phyloP scores from a whole-genome alignment of 2,113 vertebrate genomes.

The Parotia lawesii region DNA sequence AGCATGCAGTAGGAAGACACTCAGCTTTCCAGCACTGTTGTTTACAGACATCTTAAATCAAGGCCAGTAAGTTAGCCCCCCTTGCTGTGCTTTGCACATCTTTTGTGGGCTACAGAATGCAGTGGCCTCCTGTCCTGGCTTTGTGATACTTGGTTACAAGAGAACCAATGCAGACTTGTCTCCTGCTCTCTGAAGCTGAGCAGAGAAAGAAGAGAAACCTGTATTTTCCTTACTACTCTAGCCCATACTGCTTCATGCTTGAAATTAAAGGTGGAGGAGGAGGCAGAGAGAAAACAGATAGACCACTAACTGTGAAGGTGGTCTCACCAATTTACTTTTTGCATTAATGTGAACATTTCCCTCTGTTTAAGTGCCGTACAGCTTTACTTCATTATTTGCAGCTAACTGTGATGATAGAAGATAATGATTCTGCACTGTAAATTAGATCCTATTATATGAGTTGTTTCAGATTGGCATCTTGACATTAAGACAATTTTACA shows the following conservation, averaged over 20 bases:
- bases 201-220: neutral
- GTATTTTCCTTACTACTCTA: neutral
- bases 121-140: neutral
- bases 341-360: neutral
- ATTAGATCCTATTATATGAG: conserved; percentile 12
- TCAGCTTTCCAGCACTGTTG: neutral
- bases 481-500: conserved; percentile 5
- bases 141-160: neutral
- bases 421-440: conserved; percentile 1
- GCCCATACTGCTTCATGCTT: neutral
- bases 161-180: neutral
- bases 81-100: neutral
- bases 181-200: neutral
- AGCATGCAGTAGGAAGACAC: neutral
- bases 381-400: conserved; percentile 1
- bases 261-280: neutral
- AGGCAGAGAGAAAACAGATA: neutral
- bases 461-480: conserved; percentile 23
- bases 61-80: neutral
- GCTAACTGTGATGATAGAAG: neutral
- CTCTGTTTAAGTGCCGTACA: neutral
- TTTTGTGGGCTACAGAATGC: neutral
- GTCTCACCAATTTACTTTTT: neutral
- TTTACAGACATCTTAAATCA: neutral
- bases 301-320: neutral